Base-by-base conservation (phyloP, 2,113 vertebrate species). In the Burhinus bistriatus region DNA sequence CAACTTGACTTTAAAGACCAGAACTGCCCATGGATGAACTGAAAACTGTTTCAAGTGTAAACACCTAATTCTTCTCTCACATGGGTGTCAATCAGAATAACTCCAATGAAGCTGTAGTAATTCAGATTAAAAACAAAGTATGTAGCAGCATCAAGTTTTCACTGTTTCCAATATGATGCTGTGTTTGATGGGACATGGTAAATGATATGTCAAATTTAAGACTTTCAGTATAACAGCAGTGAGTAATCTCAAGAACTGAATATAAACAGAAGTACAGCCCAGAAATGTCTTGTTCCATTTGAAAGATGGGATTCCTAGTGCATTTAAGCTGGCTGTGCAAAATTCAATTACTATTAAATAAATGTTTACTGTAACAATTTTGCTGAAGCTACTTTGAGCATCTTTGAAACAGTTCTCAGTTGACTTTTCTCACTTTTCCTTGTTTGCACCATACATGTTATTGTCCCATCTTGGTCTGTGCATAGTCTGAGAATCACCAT, bases 281-380 rank as follows among this genome's bases (percentile, higher is more conserved):
- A 77, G 68, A 86, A 88, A 59, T 29, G 47, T 66, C 89, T 78
- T 55, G 12, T 78, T 95, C n/a, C 81, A 57, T 96, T 95, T 87
- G 47, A 92, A 82, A 84, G 52, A 89, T 76, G 7, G 38, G 52
- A 59, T 89, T 61, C 52, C 65, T 52, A 69, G 36, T 57, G 47
- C 55, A 71, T 89, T 89, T 95, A 90, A 93, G 42, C 69, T 94
- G 54, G 16, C 59, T 92, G 64, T 85, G 75, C 51, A 92, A 94
- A 95, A 89, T 93, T 62, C 54, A 81, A 27, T 80, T 93, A 51
- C 83, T 82, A 45, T 75, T 78, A 86, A 88, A 87, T 59, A 68
- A 73, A 71, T 40, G 54, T 70, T 79, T 72, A 72, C 54, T 9
- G 1, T 66, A 91, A 58, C 18, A 92, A 26, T 61, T 83, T 77